Evolutionary conservation across 2,888 invertebrate species (phyloP).

Genomic region (Drosophila meridionalis): DNA sequence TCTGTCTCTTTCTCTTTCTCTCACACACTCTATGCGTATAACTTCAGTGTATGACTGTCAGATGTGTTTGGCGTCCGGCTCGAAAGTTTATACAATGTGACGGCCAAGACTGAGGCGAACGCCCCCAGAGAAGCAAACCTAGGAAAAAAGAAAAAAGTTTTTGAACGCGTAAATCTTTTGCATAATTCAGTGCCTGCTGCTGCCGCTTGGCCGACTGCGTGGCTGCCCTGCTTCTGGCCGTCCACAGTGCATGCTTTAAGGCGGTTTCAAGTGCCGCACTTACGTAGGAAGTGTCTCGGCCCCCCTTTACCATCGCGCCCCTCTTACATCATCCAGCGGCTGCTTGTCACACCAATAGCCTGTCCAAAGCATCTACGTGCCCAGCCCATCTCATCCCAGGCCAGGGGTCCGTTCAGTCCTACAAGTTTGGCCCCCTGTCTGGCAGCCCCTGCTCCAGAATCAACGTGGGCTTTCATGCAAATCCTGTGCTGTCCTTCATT

Average conservation of each 20-base stretch:
- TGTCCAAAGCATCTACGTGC: conserved; percentile 42
- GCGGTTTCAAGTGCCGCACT: conserved; percentile 72
- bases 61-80: conserved; percentile 63
- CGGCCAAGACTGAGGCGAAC: conserved; percentile 40
- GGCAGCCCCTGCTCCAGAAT: conserved; percentile 33
- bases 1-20: background rate
- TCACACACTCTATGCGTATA: background rate
- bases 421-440: conserved; percentile 65
- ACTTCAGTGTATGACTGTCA: conserved; percentile 70
- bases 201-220: conserved; percentile 7
- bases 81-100: conserved; percentile 65
- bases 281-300: conserved; percentile 41
- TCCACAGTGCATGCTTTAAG: conserved; percentile 54
- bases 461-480: conserved; percentile 53
- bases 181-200: conserved; percentile 79
- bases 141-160: conserved; percentile 57
- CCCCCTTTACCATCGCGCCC: background rate
- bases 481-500: conserved; percentile 72
- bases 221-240: conserved; percentile 15
- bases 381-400: conserved; percentile 29
- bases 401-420: conserved; percentile 57
- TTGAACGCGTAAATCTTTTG: conserved; percentile 80
- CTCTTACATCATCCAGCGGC: conserved; percentile 31
- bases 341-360: conserved; percentile 74
- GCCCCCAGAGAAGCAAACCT: conserved; percentile 40